phyloP scores from a whole-genome alignment of 2,797 vertebrate species.

The Psittacula echo region DNA sequence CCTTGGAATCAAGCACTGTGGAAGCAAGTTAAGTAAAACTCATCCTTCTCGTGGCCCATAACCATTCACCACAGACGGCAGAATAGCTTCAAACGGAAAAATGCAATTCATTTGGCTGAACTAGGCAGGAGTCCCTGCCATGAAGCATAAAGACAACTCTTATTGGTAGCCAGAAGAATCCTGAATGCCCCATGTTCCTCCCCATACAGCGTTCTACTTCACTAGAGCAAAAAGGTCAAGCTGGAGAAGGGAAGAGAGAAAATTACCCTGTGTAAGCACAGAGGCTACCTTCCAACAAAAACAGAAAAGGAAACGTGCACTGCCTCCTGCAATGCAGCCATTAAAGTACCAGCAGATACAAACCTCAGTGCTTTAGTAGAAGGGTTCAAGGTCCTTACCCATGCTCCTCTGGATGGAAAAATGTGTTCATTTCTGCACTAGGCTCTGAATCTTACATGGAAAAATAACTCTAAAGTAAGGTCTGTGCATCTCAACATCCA shows the following conservation, averaged over 20 bases:
- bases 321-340: background rate
- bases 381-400: background rate
- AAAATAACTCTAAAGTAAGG: background rate
- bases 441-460: background rate
- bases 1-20: background rate
- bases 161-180: background rate
- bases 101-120: background rate
- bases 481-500: background rate
- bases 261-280: background rate
- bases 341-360: background rate
- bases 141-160: background rate
- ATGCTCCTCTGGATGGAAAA: background rate
- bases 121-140: background rate
- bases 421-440: background rate
- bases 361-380: background rate
- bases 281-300: background rate
- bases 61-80: background rate
- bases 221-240: background rate
- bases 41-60: background rate
- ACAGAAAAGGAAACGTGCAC: background rate
- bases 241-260: background rate
- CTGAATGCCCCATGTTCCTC: background rate
- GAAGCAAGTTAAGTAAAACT: background rate
- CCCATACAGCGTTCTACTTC: background rate
- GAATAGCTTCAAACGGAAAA: background rate